Conservation (phyloP, 2,797 vertebrate species). For the Poecilia wingei region DNA sequence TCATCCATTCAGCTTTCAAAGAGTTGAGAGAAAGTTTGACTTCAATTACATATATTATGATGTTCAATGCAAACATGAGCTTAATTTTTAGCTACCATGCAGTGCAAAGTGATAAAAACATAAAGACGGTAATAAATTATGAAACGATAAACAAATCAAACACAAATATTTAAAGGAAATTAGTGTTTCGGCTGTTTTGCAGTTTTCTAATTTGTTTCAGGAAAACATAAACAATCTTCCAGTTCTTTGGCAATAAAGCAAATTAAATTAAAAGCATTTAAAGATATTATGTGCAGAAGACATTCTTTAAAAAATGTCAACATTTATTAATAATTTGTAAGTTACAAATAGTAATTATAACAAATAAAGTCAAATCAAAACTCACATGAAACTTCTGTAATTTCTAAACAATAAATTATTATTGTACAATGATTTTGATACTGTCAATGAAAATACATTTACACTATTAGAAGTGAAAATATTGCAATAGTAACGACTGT, state of each 20-base stretch:
- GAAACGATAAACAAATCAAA: no score
- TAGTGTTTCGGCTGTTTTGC: no score
- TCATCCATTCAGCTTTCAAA: not conserved
- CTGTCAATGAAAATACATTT: not conserved
- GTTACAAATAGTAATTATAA: not conserved
- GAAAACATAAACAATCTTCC: no score
- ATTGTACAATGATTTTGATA: not conserved
- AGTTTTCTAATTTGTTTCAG: no score
- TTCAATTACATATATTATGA: not conserved
- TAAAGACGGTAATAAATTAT: no score
- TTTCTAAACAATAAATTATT: not conserved
- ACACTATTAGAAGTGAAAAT: not conserved
- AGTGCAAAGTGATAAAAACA: no score
- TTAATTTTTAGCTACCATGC: not conserved
- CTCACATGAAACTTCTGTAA: not conserved
- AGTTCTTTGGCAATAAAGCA: not conserved
- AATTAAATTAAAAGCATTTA: not conserved
- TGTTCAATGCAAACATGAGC: not conserved
- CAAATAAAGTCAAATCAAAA: not conserved
- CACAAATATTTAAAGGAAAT: no score
- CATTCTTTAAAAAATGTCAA: not conserved
- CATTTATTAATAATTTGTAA: not conserved
- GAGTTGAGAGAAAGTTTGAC: not conserved
- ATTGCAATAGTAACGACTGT: not conserved
- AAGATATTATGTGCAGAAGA: not conserved